phyloP scores from a whole-genome alignment of 2,113 vertebrate species.

The Marmota flaviventris region DNA sequence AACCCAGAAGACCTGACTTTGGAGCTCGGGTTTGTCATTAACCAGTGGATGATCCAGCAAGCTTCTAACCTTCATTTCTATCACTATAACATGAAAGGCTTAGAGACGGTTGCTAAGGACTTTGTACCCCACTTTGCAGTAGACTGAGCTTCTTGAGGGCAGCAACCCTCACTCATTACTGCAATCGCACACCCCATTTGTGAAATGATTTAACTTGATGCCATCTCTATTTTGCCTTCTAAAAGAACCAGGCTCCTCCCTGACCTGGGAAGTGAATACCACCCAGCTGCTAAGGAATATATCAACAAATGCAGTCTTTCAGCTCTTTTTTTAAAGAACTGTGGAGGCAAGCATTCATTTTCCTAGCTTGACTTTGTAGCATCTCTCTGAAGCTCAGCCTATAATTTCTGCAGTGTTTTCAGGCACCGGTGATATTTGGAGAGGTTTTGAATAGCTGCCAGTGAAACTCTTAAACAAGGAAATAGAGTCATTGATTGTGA shows the following conservation, averaged over 20 bases:
- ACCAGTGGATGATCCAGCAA: not conserved
- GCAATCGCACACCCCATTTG: not conserved
- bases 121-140: not conserved
- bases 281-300: not conserved
- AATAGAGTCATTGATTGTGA: not conserved
- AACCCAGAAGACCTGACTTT: not conserved
- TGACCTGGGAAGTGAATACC: not conserved
- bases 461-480: slow-evolving; percentile 17
- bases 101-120: not conserved
- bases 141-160: not conserved
- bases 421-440: not conserved
- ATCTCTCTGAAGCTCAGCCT: not conserved
- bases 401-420: not conserved
- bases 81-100: not conserved
- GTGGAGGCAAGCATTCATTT: not conserved
- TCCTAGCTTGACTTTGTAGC: not conserved
- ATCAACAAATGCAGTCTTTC: not conserved
- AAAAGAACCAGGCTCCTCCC: not conserved
- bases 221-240: not conserved
- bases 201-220: not conserved
- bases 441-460: slow-evolving; percentile 10
- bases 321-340: not conserved
- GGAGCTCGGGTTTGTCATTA: not conserved
- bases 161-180: not conserved
- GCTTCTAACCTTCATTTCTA: not conserved